Conservation (phyloP, 1,140 invertebrate species). For the Formica exsecta region DNA sequence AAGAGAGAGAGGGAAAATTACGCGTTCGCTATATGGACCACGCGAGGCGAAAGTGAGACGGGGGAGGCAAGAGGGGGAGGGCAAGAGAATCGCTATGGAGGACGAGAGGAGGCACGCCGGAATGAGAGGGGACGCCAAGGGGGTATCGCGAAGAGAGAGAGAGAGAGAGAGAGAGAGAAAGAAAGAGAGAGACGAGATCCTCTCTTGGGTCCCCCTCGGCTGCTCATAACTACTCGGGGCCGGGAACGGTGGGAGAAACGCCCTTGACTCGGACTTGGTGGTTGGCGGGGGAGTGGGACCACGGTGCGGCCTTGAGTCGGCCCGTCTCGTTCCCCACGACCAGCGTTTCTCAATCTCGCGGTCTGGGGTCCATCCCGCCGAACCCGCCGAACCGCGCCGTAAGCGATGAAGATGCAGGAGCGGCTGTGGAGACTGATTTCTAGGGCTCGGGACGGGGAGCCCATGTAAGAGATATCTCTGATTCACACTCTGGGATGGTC, state of each 20-base stretch:
- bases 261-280: slow-evolving; percentile 83
- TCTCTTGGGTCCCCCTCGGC: slow-evolving; percentile 65
- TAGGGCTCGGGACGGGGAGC: background rate
- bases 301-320: slow-evolving; percentile 83
- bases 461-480: background rate
- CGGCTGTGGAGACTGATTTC: background rate
- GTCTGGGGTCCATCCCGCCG: slow-evolving; percentile 58
- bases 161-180: slow-evolving; percentile 6
- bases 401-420: slow-evolving; percentile 1
- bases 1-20: slow-evolving; percentile 18
- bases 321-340: slow-evolving; percentile 80
- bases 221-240: slow-evolving; percentile 64
- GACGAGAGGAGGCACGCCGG: slow-evolving; percentile 53
- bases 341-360: slow-evolving; percentile 83
- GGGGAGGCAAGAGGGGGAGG: slow-evolving; percentile 1
- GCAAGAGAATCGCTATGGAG: slow-evolving; percentile 43
- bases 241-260: slow-evolving; percentile 77
- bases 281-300: slow-evolving; percentile 83
- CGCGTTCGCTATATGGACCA: slow-evolving; percentile 60
- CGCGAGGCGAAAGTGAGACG: slow-evolving; percentile 53
- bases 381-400: background rate
- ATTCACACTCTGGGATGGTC: background rate
- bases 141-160: slow-evolving; percentile 17
- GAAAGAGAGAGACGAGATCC: slow-evolving; percentile 65
- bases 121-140: slow-evolving; percentile 2